A percentile compares a stretch with the other conserved stretches of the same genome.
Conservation (phyloP, 37 sponge, comb jelly and placozoan species). For the Bolinopsis microptera region DNA sequence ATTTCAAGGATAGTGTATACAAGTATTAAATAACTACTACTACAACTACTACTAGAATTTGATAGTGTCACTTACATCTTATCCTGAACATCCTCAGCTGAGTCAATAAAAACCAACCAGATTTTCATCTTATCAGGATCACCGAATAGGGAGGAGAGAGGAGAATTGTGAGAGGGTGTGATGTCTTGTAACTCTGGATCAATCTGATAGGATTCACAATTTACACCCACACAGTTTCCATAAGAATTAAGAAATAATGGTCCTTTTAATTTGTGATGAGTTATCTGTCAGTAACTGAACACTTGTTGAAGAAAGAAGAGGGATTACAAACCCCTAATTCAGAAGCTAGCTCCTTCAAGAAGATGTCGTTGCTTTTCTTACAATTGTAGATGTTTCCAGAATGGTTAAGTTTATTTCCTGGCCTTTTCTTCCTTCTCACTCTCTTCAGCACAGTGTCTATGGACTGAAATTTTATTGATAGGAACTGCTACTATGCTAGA, state of each 20-base stretch:
- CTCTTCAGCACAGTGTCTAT: background rate
- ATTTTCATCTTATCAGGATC: conserved; percentile 33
- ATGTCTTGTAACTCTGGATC: conserved; percentile 15
- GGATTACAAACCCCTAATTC: conserved; percentile 22
- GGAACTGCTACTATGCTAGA: too few relatives aligned
- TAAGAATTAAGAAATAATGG: too few relatives aligned
- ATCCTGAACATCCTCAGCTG: background rate
- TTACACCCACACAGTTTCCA: too few relatives aligned
- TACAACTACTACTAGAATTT: too few relatives aligned
- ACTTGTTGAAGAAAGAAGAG: too few relatives aligned
- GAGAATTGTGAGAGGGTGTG: conserved; percentile 7
- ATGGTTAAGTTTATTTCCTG: background rate
- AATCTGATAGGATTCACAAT: conserved; percentile 14
- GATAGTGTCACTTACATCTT: conserved; percentile 39
- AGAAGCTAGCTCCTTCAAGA: background rate
- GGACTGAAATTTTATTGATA: background rate
- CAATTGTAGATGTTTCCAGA: conserved; percentile 3
- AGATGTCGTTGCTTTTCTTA: conserved; percentile 12
- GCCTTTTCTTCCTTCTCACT: background rate
- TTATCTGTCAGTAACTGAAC: too few relatives aligned
- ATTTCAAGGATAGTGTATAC: too few relatives aligned
- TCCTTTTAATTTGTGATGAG: too few relatives aligned
- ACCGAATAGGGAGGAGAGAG: conserved; percentile 39
- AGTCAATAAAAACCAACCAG: conserved; percentile 29
- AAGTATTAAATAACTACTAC: too few relatives aligned